Evolutionary conservation across 1,140 invertebrate genomes (phyloP), one percentile per base, ranked within the genome.

Genomic region (Pseudomyrmex cubaensis): DNA sequence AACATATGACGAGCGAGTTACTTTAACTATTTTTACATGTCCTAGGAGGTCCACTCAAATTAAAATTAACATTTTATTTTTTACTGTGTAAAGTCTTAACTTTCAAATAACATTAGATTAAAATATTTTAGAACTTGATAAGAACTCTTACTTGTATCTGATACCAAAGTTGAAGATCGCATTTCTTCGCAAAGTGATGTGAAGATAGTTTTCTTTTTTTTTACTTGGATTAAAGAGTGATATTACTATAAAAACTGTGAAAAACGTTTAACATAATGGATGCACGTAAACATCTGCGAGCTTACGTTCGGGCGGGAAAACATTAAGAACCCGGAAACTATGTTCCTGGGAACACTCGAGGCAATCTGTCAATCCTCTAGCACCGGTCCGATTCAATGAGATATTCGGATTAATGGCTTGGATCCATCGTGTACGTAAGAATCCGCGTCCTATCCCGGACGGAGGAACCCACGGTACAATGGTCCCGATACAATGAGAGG

Each of bases 391-490:
- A 90, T 92, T 92, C 90, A 94, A 94, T 92, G 90, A 86, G 91
- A 93, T 92, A 93, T 93, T 92, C 90, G 92, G 93, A 93, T 94
- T 94, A 94, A 93, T 94, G 92, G 93, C 85, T 93, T 87, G 93
- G 90, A 93, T 93, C 91, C 88, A 91, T 73, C 80, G 69, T 67
- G 76, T 3, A 64, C 62, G 62, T 61, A 73, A 67, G 82, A 62
- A 59, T 90, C 87, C 88, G 56, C 82, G 89, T 89, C 89, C 90
- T 90, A 90, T 92, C 89, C 84, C 90, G 91, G 91, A 90, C 85
- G 86, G 85, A 86, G 90, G 89, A 90, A 90, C 86, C 74, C 77
- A 83, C 74, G 88, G 87, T 85, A 93, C 91, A 93, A 93, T 93
- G 88, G 91, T 87, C 56, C 86, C 89, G 90, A 92, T 92, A 93